These are phyloP conservation scores for Heteropelma amictum DNA, from an alignment of 2,888 invertebrate species.

Conservation along the genomic window DNA sequence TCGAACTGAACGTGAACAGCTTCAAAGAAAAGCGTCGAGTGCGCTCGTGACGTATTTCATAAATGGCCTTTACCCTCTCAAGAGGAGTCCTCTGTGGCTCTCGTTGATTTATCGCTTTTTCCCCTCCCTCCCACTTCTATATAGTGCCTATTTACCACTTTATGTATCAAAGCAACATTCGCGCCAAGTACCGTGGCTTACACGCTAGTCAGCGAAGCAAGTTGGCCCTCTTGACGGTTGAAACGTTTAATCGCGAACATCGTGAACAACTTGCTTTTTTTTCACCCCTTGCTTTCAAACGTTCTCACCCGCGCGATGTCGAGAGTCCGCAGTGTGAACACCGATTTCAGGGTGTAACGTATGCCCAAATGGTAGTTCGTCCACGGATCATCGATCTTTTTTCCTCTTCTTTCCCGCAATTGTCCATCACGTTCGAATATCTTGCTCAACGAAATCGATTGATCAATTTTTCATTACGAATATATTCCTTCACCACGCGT, in stretches of 20 bases:
- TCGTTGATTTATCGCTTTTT: conserved; percentile 51
- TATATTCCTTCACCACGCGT: neutral
- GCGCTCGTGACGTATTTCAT: conserved; percentile 48
- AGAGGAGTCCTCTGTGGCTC: conserved; percentile 32
- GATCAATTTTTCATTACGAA: neutral
- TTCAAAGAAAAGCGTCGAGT: conserved; percentile 52
- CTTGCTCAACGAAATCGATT: conserved; percentile 4
- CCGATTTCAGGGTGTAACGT: too few species aligned
- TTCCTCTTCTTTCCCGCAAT: too few species aligned
- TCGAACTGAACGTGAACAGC: conserved; percentile 20
- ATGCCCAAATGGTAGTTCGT: too few species aligned
- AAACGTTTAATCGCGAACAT: conserved; percentile 3
- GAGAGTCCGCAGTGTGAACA: too few species aligned
- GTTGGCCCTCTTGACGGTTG: conserved; percentile 19
- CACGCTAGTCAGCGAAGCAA: conserved; percentile 2
- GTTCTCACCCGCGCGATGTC: too few species aligned
- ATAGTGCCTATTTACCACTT: conserved; percentile 23
- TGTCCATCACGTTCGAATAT: too few species aligned
- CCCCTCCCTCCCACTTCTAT: neutral
- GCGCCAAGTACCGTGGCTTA: conserved; percentile 1
- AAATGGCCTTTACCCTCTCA: conserved; percentile 35
- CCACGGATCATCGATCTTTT: too few species aligned
- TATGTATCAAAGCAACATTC: conserved; percentile 35
- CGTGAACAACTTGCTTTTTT: neutral
- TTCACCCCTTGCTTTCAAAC: neutral